Evolutionary conservation across 2,888 invertebrate genomes (phyloP).

Genomic region (Punctoribates punctum): DNA sequence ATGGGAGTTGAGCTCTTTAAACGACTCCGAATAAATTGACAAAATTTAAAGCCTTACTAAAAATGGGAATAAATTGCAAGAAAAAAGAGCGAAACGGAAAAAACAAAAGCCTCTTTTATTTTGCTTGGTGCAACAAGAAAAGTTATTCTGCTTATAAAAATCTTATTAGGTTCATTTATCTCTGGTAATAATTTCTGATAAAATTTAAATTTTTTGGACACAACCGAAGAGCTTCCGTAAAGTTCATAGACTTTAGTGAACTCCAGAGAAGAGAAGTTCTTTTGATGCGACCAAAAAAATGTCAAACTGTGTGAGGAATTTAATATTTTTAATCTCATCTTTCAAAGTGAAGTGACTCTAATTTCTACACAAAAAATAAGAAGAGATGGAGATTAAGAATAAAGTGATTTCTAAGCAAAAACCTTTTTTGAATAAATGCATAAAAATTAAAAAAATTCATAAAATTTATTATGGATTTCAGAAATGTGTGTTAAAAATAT

Average conservation of each 20-base stretch:
- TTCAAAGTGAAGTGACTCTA: background rate
- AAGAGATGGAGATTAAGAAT: background rate
- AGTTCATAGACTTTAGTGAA: background rate
- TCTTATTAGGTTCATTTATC: slow-evolving; percentile 15
- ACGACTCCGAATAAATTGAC: background rate
- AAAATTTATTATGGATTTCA: background rate
- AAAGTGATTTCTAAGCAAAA: background rate
- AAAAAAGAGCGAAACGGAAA: background rate
- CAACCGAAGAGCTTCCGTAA: slow-evolving; percentile 10
- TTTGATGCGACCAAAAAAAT: background rate
- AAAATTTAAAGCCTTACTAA: slow-evolving; percentile 4
- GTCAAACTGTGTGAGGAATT: slow-evolving; percentile 11
- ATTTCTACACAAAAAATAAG: background rate
- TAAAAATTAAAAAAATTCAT: background rate
- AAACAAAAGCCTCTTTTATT: background rate
- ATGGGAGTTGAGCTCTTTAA: background rate
- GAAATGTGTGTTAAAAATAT: background rate
- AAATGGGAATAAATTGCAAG: background rate
- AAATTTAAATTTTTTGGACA: slow-evolving; percentile 14
- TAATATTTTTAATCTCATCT: background rate
- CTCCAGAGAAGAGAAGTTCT: background rate
- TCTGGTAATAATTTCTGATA: background rate
- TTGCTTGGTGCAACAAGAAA: background rate
- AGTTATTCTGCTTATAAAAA: background rate
- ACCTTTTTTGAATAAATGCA: background rate